Base-by-base conservation (phyloP, 2,888 invertebrate species). In the Leptinotarsa rubiginosa region DNA sequence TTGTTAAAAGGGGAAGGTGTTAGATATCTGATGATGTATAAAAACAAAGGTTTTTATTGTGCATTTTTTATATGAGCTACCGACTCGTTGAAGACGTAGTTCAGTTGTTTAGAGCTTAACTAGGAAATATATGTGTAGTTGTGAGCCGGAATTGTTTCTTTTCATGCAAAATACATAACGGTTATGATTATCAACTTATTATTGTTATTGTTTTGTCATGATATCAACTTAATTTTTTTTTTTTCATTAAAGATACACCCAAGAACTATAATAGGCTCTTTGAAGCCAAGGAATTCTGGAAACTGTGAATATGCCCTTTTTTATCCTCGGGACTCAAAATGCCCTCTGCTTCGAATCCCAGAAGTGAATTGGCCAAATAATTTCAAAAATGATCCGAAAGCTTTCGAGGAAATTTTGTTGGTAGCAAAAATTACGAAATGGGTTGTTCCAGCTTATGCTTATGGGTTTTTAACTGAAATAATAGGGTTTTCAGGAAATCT, bases 401-500 rank as follows among this genome's bases (percentile, higher is more conserved):
- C 84, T 59, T 92, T 89, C 86, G 89, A 89, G 81, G 89, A 91
- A 47, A 91, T 91, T 52, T 87, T 97, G 65, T 96, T 93, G 86
- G 86, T 94, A 68, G 95, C 93, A 0, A 89, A 91, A 84, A 92
- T 97, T 71, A 87, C 89, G n/a, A 89, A 91, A 4, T 96, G 96
- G 95, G 87, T 87, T 65, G 91, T 92, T 77, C 91, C 91, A 0
- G 88, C 89, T 74, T 91, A 90, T 88, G 93, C 93, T 54, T 65
- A 90, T 59, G 96, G 95, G 0, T 89, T 89, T 76, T 89, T 97
- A 75, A 82, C 92, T 18, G 90, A 92, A 82, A 91, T 91, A 68
- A 89, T 98, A 62, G 98, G 98, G 0, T 89, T 91, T 76, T 91
- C 91, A 50, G 95, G 95, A 2, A 92, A 96, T 81, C 90, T 97